Base-by-base conservation (phyloP, 1,140 invertebrate genomes). In the Paraescarpia echinospica region DNA sequence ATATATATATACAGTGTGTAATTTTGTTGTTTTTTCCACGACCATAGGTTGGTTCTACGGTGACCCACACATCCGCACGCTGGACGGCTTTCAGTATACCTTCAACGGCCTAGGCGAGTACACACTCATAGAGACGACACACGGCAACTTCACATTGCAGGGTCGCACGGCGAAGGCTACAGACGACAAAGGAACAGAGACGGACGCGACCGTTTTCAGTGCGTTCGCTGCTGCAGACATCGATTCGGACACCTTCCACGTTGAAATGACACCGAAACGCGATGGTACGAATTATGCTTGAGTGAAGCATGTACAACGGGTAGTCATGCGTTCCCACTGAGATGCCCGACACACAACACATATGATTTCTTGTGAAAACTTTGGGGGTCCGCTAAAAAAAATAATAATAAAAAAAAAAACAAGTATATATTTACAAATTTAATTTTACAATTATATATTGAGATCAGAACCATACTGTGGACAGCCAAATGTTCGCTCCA, bases 61-160 rank as follows among this genome's bases (percentile, higher is more conserved):
- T n/a, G 93, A 93, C 89, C 93, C 93, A 22, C 93, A 93, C 92
- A 93, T 93, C 34, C 90, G 51, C 18, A 93, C 93, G 35, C 89
- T 92, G 77, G 93, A 93, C 59, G 93, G 93, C 33, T 41, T 90
- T 33, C 35, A 41, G 35, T 93, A 93, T 35, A 93, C 92, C 27
- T 93, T 93, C 90, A 93, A 93, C 48, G 93, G 93, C 41, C 91
- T 77, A 34, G 93, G 93, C 34, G 93, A 93, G 89, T 93, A 92
- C 89, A 91, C 77, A 89, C 35, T 93, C 89, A 89, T 93, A 35
- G 33, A 92, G 33, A 90, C 89, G 34, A 34, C 34, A 90, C 89
- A 90, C 34, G 8, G 5, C 8, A 35, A 90, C 34, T 90, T 90
- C 35, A 90, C 89, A 34, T 31, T 90, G 33, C 34, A 90, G 35